Evolutionary conservation across 2,113 vertebrate genomes (phyloP).

Genomic region (Corvus hawaiiensis): DNA sequence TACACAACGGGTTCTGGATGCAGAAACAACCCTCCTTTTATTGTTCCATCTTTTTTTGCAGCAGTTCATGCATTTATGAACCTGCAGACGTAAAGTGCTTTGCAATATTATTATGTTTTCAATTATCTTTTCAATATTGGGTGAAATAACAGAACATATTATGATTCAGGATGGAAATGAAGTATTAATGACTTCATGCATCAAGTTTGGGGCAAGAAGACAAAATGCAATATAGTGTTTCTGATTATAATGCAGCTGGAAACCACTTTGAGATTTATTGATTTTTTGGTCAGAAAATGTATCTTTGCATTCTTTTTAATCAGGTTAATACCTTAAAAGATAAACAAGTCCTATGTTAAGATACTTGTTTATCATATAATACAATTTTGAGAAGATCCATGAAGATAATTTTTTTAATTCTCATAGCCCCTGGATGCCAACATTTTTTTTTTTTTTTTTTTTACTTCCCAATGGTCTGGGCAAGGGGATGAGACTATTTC

Average conservation of each 20-base stretch:
- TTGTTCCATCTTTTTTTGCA: background rate
- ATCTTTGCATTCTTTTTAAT: background rate
- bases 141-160: constrained; percentile 17
- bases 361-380: background rate
- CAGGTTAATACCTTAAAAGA: background rate
- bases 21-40: background rate
- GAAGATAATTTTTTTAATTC: background rate
- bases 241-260: background rate
- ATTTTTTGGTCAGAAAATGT: background rate
- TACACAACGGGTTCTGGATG: background rate
- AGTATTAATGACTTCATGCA: background rate
- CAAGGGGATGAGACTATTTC: background rate
- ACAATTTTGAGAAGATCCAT: background rate
- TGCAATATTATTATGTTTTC: background rate
- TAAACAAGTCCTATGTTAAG: background rate
- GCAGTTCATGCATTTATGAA: constrained; percentile 31
- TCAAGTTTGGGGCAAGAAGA: background rate
- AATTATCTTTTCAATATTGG: background rate
- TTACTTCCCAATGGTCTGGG: background rate
- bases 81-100: background rate
- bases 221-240: background rate
- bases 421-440: background rate
- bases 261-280: background rate
- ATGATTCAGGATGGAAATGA: constrained; percentile 42
- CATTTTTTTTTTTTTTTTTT: background rate